Base-by-base conservation (phyloP, 2,797 vertebrate species). In the Acanthiza pusilla region DNA sequence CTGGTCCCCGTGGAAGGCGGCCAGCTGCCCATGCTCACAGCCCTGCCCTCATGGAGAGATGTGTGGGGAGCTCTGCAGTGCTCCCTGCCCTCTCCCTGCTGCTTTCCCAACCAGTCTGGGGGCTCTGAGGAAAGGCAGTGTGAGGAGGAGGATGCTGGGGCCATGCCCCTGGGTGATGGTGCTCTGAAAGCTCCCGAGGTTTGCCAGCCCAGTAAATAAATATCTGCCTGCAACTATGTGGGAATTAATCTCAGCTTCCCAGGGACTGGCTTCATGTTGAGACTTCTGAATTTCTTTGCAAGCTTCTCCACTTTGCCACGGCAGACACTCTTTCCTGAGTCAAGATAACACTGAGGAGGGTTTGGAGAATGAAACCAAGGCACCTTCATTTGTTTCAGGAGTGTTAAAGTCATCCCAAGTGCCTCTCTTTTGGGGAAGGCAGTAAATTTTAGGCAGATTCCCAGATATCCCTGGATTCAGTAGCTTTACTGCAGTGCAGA, bases 11-110 rank as follows among this genome's bases (percentile, higher is more conserved):
- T 78, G 97, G 96, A 96, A 90, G 54, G 63, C 13, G 9, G 94
- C 96, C 97, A 98, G 97, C 96, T 97, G 97, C 96, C 97, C 53
- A 1, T 11, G 63, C 88, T 93, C 50, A 10, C 7, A 2, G 55
- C 89, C 26, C 76, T 26, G 62, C 38, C 73, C 40, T 71, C 86
- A 0, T 51, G 16, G 82, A 66, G 86, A 67, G 71, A 42, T 27
- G 36, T 13, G 25, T 26, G 77, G 80, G 67, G n/a, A 77, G 83
- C 60, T 91, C 89, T 76, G 80, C 20, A 58, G 26, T 8, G 67
- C 43, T 11, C 38, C 9, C 5, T 51, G 29, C 63, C 81, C 40
- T 63, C 62, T 54, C 54, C 57, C 42, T 19, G 29, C 89, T 62
- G 62, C 60, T 73, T 75, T 77, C 30, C 58, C 15, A 51, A 14